A percentile compares a stretch with the other conserved stretches of the same genome.
phyloP scores from a whole-genome alignment of 2,888 invertebrate genomes.

The Trichogramma evanescens region DNA sequence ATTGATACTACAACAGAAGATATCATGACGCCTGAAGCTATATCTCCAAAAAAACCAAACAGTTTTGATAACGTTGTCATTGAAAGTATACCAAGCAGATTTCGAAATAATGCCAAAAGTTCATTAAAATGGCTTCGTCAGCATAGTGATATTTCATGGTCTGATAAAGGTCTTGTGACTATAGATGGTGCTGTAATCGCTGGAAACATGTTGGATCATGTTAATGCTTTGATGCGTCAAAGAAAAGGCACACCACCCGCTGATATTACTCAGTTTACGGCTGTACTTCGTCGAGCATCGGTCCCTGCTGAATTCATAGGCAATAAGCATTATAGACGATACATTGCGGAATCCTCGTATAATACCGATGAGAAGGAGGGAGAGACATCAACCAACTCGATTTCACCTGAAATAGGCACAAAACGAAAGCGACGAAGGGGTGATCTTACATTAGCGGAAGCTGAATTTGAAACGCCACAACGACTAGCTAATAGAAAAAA shows the following conservation, averaged over 20 bases:
- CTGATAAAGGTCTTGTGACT: slow-evolving; percentile 6
- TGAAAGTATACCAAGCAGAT: not conserved
- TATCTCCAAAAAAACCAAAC: too few relatives aligned
- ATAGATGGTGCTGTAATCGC: not conserved
- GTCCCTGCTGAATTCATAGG: slow-evolving; percentile 1
- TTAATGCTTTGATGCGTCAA: slow-evolving; percentile 11
- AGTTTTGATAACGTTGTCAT: not conserved
- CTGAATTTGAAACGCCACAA: slow-evolving; percentile 1
- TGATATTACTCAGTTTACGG: slow-evolving; percentile 4
- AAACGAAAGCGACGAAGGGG: not conserved
- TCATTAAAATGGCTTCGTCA: not conserved
- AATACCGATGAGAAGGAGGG: too few relatives aligned
- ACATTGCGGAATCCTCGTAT: not conserved
- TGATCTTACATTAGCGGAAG: not conserved
- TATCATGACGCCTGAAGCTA: too few relatives aligned
- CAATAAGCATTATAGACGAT: not conserved
- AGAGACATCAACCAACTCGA: not conserved
- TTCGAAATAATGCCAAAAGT: not conserved
- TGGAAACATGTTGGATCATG: slow-evolving; percentile 10
- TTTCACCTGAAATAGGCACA: not conserved
- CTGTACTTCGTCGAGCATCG: not conserved
- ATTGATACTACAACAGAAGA: too few relatives aligned
- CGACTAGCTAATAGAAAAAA: too few relatives aligned
- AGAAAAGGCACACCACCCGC: slow-evolving; percentile 1
- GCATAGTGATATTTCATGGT: slow-evolving; percentile 7